Base-by-base conservation (phyloP, 1,140 invertebrate genomes). In the Drosophila murphyi region DNA sequence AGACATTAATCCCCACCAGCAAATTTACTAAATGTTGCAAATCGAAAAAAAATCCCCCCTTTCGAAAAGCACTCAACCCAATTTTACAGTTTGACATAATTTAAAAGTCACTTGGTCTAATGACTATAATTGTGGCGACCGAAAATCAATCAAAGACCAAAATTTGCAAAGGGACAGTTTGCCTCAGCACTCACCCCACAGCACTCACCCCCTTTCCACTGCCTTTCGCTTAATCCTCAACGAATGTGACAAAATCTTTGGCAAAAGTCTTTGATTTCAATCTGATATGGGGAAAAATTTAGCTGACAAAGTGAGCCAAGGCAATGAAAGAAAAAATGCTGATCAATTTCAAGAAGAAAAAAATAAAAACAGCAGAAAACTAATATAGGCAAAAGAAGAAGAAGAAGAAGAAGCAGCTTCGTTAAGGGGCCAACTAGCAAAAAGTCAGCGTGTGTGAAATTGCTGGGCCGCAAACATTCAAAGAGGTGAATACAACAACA, bases 381-480 rank as follows among this genome's bases (percentile, higher is more conserved):
- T 10, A 34, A 37, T 56, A 39, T 6, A 10, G 6, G 39, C 56
- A 29, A 6, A 41, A 41, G 2, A 41, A 41, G 39, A 41, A 41
- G 3, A 41, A 41, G 39, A 41, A 41, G 37, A 3, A 34, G 20
- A 0, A 20, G 20, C 20, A 20, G 20, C 20, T 20, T 20, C 20
- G 20, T 20, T 20, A 20, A 20, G 20, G 37, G 37, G 37, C 37
- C 7, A 39, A 8, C 7, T 39, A 39, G 39, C 10, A 43, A 73
- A 77, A 73, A 77, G 47, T 69, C 71, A 75, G 50, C 80, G 78
- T 73, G 76, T 65, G 70, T 78, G 82, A 65, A 76, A 72, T 72
- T 62, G 34, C 29, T 55, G 47, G 51, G 32, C 56, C 34, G 54
- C 45, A 64, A 57, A 76, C 29, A 20, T 20, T 1, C 20, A 20